Evolutionary conservation across 2,888 invertebrate species (phyloP).

Genomic region (Amblyjoppa fuscipennis): DNA sequence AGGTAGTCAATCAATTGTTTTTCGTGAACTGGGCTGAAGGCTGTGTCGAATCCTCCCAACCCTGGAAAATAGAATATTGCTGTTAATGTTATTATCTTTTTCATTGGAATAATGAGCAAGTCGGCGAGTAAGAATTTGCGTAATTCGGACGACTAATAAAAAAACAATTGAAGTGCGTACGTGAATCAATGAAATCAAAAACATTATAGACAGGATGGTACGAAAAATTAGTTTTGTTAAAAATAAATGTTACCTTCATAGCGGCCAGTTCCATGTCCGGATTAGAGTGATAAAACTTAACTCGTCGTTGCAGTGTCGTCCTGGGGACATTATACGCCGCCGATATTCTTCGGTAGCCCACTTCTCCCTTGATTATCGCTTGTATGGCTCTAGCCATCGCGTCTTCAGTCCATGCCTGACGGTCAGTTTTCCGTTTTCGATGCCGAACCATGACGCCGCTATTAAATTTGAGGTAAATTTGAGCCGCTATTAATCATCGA

Average conservation of each 20-base stretch:
- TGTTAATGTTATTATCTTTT: background rate
- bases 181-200: too few relatives aligned
- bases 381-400: constrained; percentile 60
- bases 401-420: constrained; percentile 63
- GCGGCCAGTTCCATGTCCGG: constrained; percentile 4
- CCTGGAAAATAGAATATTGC: background rate
- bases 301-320: constrained; percentile 61
- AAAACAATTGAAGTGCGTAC: too few relatives aligned
- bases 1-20: constrained; percentile 5
- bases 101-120: too few relatives aligned
- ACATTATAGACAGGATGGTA: too few relatives aligned
- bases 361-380: background rate
- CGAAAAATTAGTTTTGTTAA: background rate
- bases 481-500: background rate
- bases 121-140: too few relatives aligned
- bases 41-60: background rate
- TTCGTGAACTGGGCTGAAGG: constrained; percentile 4
- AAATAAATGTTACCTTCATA: constrained; percentile 7
- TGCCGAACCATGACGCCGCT: constrained; percentile 49
- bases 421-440: constrained; percentile 56
- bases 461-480: background rate
- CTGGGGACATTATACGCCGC: constrained; percentile 65
- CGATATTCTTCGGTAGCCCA: constrained; percentile 60
- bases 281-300: constrained; percentile 12
- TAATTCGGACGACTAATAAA: too few relatives aligned